phyloP scores from a whole-genome alignment of 2,888 invertebrate genomes.

The Silvanus unidentatus region DNA sequence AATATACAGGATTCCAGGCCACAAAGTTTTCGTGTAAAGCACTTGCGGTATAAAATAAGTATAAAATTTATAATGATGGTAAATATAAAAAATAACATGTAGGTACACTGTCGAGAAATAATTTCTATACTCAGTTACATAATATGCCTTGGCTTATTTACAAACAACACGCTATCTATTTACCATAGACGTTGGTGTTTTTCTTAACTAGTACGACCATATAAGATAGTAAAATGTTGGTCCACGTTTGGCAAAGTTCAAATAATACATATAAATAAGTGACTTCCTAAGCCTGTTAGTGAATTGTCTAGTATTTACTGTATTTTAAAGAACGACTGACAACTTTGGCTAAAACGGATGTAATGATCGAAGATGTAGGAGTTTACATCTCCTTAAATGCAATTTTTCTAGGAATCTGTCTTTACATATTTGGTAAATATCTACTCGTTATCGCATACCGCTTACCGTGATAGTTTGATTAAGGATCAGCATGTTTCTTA shows the following conservation, averaged over 20 bases:
- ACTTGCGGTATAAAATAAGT: no score
- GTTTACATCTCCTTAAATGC: slow-evolving; percentile 26
- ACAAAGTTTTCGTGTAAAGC: no score
- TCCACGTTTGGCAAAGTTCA: slow-evolving; percentile 28
- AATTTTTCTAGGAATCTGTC: slow-evolving; percentile 6
- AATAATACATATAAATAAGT: slow-evolving; percentile 31
- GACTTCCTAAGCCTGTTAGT: slow-evolving; percentile 21
- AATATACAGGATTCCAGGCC: no score
- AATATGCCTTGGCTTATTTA: neutral
- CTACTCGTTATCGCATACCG: neutral
- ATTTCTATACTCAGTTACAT: neutral
- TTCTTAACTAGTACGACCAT: slow-evolving; percentile 13
- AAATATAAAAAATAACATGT: no score
- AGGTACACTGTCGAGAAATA: no score
- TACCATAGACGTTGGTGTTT: slow-evolving; percentile 19
- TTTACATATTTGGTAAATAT: neutral
- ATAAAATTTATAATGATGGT: no score
- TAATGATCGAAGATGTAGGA: slow-evolving; percentile 26
- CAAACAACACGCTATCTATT: slow-evolving; percentile 7
- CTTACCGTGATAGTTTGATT: neutral
- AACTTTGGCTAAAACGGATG: slow-evolving; percentile 21
- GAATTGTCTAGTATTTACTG: neutral
- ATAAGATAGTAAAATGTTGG: slow-evolving; percentile 12
- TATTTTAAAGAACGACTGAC: slow-evolving; percentile 3
- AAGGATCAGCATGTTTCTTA: neutral